Conservation (phyloP, 2,888 invertebrate species). For the Andrena dorsata region DNA sequence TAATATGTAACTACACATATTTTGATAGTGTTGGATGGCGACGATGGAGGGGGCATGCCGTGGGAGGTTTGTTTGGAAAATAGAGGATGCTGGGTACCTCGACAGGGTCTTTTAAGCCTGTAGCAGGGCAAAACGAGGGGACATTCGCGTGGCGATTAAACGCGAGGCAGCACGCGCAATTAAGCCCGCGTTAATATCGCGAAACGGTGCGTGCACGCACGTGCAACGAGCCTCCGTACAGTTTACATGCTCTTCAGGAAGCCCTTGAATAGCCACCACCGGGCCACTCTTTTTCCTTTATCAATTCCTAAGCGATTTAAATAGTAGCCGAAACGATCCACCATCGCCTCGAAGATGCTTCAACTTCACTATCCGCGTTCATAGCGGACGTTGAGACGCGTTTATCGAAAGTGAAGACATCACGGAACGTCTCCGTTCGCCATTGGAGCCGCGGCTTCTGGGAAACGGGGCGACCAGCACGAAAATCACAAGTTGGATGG, state of each 20-base stretch:
- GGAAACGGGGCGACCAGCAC: constrained; percentile 55
- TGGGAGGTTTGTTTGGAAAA: constrained; percentile 1
- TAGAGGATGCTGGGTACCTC: not conserved
- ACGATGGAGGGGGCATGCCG: too few relatives aligned
- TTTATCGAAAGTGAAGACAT: constrained; percentile 59
- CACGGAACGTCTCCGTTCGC: constrained; percentile 40
- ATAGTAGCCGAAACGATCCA: not conserved
- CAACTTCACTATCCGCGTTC: constrained; percentile 1
- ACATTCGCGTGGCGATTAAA: constrained; percentile 62
- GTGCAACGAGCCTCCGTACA: constrained; percentile 7
- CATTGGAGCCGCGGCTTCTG: constrained; percentile 44
- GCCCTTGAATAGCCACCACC: not conserved
- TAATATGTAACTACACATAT: too few relatives aligned
- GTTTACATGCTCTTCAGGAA: not conserved
- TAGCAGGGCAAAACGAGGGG: constrained; percentile 36
- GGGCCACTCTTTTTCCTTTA: not conserved
- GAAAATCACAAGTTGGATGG: constrained; percentile 47
- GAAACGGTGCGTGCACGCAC: constrained; percentile 73
- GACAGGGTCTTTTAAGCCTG: constrained; percentile 47
- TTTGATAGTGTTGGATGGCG: too few relatives aligned
- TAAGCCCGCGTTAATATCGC: constrained; percentile 78
- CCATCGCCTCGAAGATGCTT: constrained; percentile 6
- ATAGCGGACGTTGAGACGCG: constrained; percentile 31
- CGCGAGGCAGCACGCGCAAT: constrained; percentile 74
- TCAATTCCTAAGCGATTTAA: not conserved